phyloP scores from a whole-genome alignment of 2,113 vertebrate genomes.

The Zapornia atra region DNA sequence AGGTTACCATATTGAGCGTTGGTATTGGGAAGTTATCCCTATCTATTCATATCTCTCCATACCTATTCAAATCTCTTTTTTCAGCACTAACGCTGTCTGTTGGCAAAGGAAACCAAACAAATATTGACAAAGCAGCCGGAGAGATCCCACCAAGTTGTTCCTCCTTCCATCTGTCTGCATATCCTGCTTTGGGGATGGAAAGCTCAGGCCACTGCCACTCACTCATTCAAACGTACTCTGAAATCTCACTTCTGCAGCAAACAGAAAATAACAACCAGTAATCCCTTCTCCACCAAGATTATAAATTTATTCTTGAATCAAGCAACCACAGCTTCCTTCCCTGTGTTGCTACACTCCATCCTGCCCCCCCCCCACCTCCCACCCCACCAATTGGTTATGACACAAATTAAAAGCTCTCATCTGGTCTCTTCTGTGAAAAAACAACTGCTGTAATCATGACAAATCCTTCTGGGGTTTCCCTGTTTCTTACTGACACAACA shows the following conservation, averaged over 20 bases:
- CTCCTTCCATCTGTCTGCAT: not conserved
- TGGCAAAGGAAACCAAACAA: not conserved
- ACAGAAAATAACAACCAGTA: not conserved
- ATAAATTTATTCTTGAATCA: not conserved
- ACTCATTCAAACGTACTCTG: not conserved
- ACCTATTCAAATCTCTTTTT: not conserved
- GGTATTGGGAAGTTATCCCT: not conserved
- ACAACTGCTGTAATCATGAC: not conserved
- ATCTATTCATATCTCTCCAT: too few species aligned
- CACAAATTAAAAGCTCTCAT: not conserved
- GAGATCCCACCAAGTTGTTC: not conserved
- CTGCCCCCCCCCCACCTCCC: not conserved
- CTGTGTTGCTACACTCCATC: too few species aligned
- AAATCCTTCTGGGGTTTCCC: not conserved
- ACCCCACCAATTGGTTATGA: not conserved
- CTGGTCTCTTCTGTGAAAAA: not conserved
- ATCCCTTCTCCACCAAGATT: not conserved
- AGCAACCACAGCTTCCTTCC: not conserved
- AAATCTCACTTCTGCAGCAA: not conserved
- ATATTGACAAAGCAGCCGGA: not conserved
- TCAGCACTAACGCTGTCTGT: not conserved
- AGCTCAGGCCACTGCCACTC: not conserved
- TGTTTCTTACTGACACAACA: not conserved
- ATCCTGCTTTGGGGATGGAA: not conserved
- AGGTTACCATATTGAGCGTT: not conserved